Base-by-base conservation (phyloP, 1,140 invertebrate genomes). In the Ceratosolen fusciceps region DNA sequence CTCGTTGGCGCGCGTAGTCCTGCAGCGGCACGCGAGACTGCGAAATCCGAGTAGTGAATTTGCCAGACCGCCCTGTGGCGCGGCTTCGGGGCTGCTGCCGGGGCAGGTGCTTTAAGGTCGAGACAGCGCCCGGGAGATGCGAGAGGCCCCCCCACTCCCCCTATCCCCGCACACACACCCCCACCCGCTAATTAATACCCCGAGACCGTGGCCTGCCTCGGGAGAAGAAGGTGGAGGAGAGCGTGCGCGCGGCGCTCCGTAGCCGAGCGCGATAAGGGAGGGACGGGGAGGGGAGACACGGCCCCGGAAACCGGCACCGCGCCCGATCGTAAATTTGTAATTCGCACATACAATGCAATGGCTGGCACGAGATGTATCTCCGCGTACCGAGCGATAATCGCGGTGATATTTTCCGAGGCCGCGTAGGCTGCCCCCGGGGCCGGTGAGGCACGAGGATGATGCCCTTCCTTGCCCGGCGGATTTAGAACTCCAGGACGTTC, bases 21-120 rank as follows among this genome's bases (percentile, higher is more conserved):
- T 47, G 8, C 43, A 16, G 8, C 16, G 43, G 49, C 49, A 52
- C 83, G 83, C 84, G 83, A 81, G 83, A 85, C 84, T 84, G 84
- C 86, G 87, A 88, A 90, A 88, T 88, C 86, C 84, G 84, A 87
- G 87, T 85, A 88, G 78, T 85, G 87, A 88, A 86, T 88, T 86
- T 86, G 82, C 84, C 24, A 85, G 84, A 87, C 85, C 85, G 83
- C 82, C 81, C 82, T 83, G 81, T 81, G 83, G 85, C 81, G 62
- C 85, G 85, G 85, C 86, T 88, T 86, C 86, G 86, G 83, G 56
- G 39, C 74, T 68, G 56, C 24, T 84, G 82, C 81, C 80, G 81
- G 80, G 62, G 81, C 83, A 83, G 85, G 85, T 88, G 84, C 86
- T 87, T 87, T 65, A 26, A 34, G 34, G 37, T 26, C 19, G 68